phyloP scores from a whole-genome alignment of 2,797 vertebrate species.

The Cossypha dichroa region DNA sequence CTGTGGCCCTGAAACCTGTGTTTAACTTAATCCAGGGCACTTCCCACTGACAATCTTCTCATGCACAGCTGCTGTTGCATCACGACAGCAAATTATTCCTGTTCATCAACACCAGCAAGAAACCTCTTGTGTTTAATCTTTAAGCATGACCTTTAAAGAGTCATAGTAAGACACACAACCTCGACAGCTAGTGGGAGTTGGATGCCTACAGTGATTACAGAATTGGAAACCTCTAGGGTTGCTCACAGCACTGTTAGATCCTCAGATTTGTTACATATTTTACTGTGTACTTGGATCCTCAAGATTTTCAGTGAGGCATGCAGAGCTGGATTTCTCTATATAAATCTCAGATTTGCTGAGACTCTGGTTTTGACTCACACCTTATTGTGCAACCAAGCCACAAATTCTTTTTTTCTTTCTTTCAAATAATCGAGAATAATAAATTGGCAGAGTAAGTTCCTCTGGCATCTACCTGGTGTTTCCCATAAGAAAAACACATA shows the following conservation, averaged over 20 bases:
- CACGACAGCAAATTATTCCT: neutral
- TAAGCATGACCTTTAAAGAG: constrained; percentile 1
- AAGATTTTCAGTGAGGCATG: neutral
- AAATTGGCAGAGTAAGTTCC: neutral
- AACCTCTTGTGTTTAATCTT: neutral
- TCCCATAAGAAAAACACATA: neutral
- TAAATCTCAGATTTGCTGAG: neutral
- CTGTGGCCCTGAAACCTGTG: neutral
- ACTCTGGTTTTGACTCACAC: neutral
- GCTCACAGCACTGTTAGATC: neutral
- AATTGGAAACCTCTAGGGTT: neutral
- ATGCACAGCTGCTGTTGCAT: neutral
- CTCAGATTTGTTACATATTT: neutral
- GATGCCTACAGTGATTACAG: neutral
- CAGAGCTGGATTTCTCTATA: neutral
- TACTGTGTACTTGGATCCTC: neutral
- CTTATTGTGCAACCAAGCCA: neutral
- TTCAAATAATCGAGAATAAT: neutral
- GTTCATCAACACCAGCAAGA: neutral
- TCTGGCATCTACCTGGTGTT: neutral
- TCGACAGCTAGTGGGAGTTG: neutral
- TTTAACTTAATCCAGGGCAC: neutral
- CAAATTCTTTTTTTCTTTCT: neutral
- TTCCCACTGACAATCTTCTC: neutral
- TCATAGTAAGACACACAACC: neutral